Percentiles rank a stretch among this genome's conserved stretches.
Conservation (phyloP, 2,113 vertebrate genomes). For the Ictalurus punctatus region DNA sequence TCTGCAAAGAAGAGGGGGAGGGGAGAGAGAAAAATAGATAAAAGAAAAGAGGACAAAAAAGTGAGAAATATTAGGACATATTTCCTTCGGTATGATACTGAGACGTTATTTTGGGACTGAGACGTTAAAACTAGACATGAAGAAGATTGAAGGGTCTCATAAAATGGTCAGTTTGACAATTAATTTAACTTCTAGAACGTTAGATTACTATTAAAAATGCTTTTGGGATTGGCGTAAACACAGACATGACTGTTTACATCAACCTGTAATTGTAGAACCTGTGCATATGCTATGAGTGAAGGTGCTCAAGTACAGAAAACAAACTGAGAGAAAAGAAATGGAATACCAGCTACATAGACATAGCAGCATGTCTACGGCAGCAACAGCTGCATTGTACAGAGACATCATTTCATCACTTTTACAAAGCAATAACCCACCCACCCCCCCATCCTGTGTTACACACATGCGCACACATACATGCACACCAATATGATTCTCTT, state of each 20-base stretch:
- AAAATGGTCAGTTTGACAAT: neutral
- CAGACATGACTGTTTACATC: neutral
- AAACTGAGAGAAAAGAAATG: slow-evolving; percentile 54
- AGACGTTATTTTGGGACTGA: slow-evolving; percentile 47
- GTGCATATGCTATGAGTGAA: neutral
- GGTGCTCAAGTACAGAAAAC: slow-evolving; percentile 21
- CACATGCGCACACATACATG: slow-evolving; percentile 51
- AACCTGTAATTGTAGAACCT: neutral
- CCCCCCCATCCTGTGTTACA: slow-evolving; percentile 59
- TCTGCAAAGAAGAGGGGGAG: slow-evolving; percentile 80
- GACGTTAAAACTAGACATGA: neutral
- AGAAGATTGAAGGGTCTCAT: neutral
- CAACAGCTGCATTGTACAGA: slow-evolving; percentile 75
- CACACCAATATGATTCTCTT: slow-evolving; percentile 71
- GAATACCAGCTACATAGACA: slow-evolving; percentile 68
- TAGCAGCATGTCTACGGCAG: slow-evolving; percentile 66
- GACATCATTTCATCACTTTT: slow-evolving; percentile 80
- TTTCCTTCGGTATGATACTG: slow-evolving; percentile 56
- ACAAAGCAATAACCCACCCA: slow-evolving; percentile 68
- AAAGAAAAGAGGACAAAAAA: slow-evolving; percentile 72
- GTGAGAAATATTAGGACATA: slow-evolving; percentile 51
- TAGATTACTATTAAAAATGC: neutral
- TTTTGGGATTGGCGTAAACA: neutral
- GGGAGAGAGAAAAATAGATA: slow-evolving; percentile 69
- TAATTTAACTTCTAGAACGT: neutral